Evolutionary conservation across 2,797 vertebrate genomes (phyloP).

Genomic region (Pitangus sulphuratus): DNA sequence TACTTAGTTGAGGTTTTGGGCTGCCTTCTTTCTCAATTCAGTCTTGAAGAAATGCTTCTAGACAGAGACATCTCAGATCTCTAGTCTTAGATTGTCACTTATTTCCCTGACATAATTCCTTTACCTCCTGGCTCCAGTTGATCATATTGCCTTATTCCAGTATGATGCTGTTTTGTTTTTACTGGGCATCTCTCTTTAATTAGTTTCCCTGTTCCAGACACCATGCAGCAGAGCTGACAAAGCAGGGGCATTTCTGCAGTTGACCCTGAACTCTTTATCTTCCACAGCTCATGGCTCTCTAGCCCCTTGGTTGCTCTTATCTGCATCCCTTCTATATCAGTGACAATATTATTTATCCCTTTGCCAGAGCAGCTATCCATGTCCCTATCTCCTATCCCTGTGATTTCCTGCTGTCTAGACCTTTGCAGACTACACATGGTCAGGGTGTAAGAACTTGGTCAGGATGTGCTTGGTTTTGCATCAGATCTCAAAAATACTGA

Average conservation of each 20-base stretch:
- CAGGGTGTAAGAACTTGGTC: background rate
- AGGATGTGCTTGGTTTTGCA: background rate
- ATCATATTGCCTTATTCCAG: background rate
- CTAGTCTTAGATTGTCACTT: background rate
- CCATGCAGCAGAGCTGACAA: background rate
- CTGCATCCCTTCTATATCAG: background rate
- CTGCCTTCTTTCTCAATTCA: slow-evolving; percentile 23
- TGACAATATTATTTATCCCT: background rate
- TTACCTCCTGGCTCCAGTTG: background rate
- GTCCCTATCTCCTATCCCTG: background rate
- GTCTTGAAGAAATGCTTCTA: background rate
- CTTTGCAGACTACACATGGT: background rate
- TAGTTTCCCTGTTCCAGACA: background rate
- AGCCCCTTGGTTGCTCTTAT: background rate
- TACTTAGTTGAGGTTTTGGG: slow-evolving; percentile 62
- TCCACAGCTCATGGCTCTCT: background rate
- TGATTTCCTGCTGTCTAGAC: background rate
- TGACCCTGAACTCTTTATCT: background rate
- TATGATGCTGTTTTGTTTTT: background rate
- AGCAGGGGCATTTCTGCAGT: background rate
- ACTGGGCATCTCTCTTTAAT: background rate
- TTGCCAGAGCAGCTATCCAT: background rate
- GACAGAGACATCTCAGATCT: background rate
- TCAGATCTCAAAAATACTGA: background rate
- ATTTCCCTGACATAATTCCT: slow-evolving; percentile 20